These are phyloP conservation scores for Gymnothorax javanicus DNA, from an alignment of 2,797 vertebrate genomes.

Conservation along the genomic window DNA sequence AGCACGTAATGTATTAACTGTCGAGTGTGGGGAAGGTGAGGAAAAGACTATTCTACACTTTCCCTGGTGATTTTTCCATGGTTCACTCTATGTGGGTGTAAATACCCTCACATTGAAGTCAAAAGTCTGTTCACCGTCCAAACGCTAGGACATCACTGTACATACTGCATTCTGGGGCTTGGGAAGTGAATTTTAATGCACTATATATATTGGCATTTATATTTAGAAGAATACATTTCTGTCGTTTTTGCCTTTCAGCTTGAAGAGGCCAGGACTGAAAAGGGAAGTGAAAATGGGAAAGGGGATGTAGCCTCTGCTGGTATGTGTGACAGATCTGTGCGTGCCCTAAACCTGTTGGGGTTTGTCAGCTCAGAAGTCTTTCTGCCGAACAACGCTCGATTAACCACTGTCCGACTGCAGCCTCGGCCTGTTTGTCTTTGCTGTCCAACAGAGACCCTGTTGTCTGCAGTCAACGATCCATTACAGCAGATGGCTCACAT, in stretches of 20 bases:
- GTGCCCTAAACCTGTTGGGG: background rate
- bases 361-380: background rate
- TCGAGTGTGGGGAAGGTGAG: background rate
- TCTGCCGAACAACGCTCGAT: background rate
- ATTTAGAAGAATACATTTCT: background rate
- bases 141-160: no score
- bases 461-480: background rate
- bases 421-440: background rate
- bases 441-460: background rate
- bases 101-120: no score
- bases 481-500: background rate
- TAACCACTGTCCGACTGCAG: background rate
- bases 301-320: slow-evolving; percentile 71
- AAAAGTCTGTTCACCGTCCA: no score
- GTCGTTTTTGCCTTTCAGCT: slow-evolving; percentile 60
- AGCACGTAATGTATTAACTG: background rate
- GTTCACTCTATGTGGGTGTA: no score
- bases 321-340: slow-evolving; percentile 58
- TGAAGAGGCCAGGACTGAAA: slow-evolving; percentile 60
- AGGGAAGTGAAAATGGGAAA: slow-evolving; percentile 72
- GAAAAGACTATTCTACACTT: background rate
- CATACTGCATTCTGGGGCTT: no score
- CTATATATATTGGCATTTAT: no score
- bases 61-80: no score
- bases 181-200: no score